phyloP scores from a whole-genome alignment of 2,113 vertebrate genomes.

The Reinhardtius hippoglossoides region DNA sequence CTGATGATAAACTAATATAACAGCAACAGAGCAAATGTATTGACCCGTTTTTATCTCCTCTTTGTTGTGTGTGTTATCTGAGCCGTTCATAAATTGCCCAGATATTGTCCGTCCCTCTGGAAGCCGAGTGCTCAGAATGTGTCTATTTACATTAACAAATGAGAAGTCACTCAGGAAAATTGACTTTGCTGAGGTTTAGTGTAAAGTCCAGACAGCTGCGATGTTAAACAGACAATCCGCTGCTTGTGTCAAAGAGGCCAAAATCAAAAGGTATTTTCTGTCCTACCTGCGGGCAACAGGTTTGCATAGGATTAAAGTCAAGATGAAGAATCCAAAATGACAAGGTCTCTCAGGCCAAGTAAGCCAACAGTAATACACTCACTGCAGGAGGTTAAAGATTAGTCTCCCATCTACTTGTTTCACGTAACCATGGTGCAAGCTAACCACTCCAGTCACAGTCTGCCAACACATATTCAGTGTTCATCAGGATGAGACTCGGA shows the following conservation, averaged over 20 bases:
- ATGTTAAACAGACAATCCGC: constrained; percentile 12
- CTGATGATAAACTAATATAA: constrained; percentile 52
- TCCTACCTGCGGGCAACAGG: not conserved
- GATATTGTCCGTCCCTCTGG: constrained; percentile 33
- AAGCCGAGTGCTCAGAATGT: constrained; percentile 38
- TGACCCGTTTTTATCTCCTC: constrained; percentile 55
- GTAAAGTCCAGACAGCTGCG: constrained; percentile 6
- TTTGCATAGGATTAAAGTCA: constrained; percentile 2
- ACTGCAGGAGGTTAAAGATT: not conserved
- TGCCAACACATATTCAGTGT: constrained; percentile 10
- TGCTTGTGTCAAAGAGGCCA: constrained; percentile 11
- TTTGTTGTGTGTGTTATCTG: constrained; percentile 64
- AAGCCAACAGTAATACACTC: not conserved
- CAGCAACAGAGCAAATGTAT: constrained; percentile 56
- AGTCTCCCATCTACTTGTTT: not conserved
- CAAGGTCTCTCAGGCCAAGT: not conserved
- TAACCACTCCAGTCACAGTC: constrained; percentile 2
- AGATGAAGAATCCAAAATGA: not conserved
- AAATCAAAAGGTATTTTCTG: constrained; percentile 5
- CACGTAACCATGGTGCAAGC: constrained; percentile 10
- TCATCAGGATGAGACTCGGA: constrained; percentile 16
- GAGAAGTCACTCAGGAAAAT: constrained; percentile 38
- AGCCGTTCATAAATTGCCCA: constrained; percentile 63
- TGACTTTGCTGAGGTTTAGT: constrained; percentile 23
- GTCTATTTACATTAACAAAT: constrained; percentile 62